Conservation (phyloP, 2,888 invertebrate species). For the Phorcus lineatus region DNA sequence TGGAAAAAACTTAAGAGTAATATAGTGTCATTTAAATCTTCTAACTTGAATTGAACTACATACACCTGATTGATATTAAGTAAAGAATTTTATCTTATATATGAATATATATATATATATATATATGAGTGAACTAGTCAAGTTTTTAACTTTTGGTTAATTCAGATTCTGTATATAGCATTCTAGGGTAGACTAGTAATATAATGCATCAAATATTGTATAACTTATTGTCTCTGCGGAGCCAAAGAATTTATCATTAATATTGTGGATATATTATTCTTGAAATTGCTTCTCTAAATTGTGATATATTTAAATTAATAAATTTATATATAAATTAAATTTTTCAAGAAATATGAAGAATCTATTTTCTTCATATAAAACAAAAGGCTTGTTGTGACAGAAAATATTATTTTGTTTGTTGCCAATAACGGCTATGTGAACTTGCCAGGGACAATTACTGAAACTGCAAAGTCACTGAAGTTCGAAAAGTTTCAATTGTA, state of each 20-base stretch:
- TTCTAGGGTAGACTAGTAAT: not conserved
- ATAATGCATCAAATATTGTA: not conserved
- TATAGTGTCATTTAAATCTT: not conserved
- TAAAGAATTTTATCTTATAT: not conserved
- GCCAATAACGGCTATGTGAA: not conserved
- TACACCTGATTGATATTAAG: not conserved
- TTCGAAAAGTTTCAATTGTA: not conserved
- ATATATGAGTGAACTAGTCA: constrained; percentile 8
- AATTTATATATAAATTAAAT: no score
- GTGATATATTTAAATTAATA: no score
- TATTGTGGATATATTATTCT: not conserved
- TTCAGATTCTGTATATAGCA: not conserved
- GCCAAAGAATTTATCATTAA: not conserved
- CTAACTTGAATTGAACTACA: no score
- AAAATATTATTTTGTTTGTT: not conserved
- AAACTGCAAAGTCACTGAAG: not conserved
- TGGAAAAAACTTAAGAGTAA: not conserved
- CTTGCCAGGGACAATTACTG: not conserved
- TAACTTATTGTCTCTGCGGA: not conserved
- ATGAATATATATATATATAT: no score
- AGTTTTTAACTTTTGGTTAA: not conserved
- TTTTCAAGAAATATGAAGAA: not conserved
- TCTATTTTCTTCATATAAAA: not conserved
- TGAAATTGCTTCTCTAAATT: no score
- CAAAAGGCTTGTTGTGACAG: no score